Evolutionary conservation across 2,888 invertebrate genomes (phyloP).

Genomic region (Augochlorella aurata): DNA sequence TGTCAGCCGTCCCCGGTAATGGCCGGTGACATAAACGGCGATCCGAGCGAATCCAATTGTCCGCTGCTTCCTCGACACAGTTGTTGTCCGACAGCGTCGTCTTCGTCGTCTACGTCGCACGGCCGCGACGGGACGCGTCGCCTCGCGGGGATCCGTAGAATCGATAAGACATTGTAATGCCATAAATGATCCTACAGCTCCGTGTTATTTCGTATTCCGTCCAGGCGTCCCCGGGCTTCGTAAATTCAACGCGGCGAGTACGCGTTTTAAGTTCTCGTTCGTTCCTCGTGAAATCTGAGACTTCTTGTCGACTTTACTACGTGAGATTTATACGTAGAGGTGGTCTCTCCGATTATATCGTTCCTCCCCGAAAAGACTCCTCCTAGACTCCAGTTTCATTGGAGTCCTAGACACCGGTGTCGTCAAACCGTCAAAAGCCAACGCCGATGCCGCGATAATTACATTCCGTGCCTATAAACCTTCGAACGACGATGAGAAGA

Average conservation of each 20-base stretch:
- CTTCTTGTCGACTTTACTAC: constrained; percentile 29
- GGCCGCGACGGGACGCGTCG: background rate
- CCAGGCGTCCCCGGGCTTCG: constrained; percentile 8
- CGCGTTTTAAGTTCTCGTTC: constrained; percentile 33
- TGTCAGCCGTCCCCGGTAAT: background rate
- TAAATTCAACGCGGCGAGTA: constrained; percentile 32
- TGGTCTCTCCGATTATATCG: constrained; percentile 39
- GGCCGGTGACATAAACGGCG: background rate
- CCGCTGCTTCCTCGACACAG: constrained; percentile 17
- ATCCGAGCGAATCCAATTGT: background rate
- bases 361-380: constrained; percentile 8
- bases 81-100: background rate
- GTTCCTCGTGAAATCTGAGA: constrained; percentile 41
- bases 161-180: constrained; percentile 25
- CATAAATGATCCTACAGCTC: constrained; percentile 23
- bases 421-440: background rate
- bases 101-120: constrained; percentile 13
- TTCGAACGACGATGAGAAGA: background rate
- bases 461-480: background rate
- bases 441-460: constrained; percentile 1
- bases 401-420: background rate
- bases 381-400: constrained; percentile 3
- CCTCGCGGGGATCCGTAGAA: background rate
- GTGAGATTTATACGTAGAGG: constrained; percentile 39
- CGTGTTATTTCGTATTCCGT: constrained; percentile 38